phyloP scores from a whole-genome alignment of 2,113 vertebrate species.

The Notechis scutatus region DNA sequence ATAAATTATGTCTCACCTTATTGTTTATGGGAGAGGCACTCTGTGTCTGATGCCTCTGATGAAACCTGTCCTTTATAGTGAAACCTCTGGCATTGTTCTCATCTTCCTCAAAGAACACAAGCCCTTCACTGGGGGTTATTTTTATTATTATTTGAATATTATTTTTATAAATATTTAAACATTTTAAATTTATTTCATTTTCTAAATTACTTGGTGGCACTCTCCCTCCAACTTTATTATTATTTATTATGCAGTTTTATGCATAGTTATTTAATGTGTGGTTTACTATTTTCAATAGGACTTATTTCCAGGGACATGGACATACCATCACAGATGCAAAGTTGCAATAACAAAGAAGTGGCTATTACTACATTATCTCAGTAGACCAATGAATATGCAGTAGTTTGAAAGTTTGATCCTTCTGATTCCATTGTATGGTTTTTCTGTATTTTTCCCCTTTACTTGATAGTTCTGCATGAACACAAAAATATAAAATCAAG shows the following conservation, averaged over 20 bases:
- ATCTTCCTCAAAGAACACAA: not conserved
- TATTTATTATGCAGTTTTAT: not conserved
- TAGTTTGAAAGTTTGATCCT: not conserved
- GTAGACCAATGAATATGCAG: not conserved
- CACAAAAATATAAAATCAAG: not conserved
- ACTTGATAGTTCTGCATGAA: not conserved
- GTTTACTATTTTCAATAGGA: not conserved
- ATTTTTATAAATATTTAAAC: not conserved
- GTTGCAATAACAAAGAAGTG: not conserved
- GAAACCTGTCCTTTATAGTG: not conserved
- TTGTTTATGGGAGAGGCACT: not conserved
- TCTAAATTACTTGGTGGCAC: not conserved
- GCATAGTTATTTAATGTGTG: not conserved
- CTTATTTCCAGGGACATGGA: not conserved
- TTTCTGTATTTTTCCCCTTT: not conserved
- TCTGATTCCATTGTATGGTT: not conserved
- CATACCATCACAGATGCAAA: not conserved
- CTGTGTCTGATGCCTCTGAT: not conserved
- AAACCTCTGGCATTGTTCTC: not conserved
- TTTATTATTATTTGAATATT: not conserved
- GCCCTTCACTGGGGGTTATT: too few relatives aligned
- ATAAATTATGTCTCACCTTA: not conserved
- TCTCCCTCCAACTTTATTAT: not conserved
- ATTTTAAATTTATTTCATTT: not conserved
- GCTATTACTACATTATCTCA: not conserved